Evolutionary conservation across 2,797 vertebrate genomes (phyloP).

Genomic region (Oreochromis mossambicus): DNA sequence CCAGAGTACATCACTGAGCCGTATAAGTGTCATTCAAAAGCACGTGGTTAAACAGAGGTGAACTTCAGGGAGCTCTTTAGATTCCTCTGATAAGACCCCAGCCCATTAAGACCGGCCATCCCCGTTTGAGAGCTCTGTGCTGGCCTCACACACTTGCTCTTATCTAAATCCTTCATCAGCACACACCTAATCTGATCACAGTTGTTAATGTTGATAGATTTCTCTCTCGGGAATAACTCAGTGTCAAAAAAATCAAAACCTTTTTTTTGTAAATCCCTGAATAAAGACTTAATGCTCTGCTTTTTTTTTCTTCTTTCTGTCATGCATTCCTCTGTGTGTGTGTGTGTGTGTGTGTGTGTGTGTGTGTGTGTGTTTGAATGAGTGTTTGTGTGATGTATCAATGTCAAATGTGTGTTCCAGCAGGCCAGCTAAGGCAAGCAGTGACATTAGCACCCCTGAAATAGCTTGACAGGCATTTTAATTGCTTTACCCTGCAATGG

Average conservation of each 20-base stretch:
- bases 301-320: neutral
- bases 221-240: conserved; percentile 22
- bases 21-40: conserved; percentile 39
- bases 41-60: conserved; percentile 49
- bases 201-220: conserved; percentile 61
- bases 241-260: conserved; percentile 7
- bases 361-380: conserved; percentile 7
- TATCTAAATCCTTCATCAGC: conserved; percentile 75
- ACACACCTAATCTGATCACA: conserved; percentile 62
- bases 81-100: conserved; percentile 66
- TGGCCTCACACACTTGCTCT: conserved; percentile 58
- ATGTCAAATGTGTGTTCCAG: conserved; percentile 40
- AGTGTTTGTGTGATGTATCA: neutral
- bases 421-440: conserved; percentile 55
- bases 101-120: conserved; percentile 52
- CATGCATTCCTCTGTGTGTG: neutral
- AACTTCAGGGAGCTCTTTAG: conserved; percentile 73
- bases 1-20: conserved; percentile 14
- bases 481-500: conserved; percentile 69
- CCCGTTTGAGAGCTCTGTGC: conserved; percentile 39
- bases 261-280: neutral
- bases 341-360: neutral
- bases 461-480: conserved; percentile 76
- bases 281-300: neutral
- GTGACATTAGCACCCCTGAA: conserved; percentile 66